Conservation (phyloP, 2,888 invertebrate species). For the Slavum lentiscoides region DNA sequence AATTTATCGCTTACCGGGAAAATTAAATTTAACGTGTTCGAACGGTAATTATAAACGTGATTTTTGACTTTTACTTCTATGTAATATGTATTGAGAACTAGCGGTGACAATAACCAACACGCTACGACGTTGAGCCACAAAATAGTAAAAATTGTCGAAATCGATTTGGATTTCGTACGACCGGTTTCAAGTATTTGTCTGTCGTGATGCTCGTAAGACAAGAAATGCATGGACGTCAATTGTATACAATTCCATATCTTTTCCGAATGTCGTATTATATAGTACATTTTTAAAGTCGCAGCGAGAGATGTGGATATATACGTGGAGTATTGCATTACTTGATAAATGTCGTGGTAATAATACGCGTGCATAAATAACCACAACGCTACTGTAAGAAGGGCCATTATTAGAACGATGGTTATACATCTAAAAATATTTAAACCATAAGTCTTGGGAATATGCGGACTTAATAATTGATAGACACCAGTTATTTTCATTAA, state of each 20-base stretch:
- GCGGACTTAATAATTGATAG: background rate
- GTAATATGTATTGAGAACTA: background rate
- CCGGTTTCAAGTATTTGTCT: background rate
- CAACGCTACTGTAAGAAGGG: background rate
- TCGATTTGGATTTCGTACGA: background rate
- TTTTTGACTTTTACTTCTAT: background rate
- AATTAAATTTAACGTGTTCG: background rate
- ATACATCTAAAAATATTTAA: background rate
- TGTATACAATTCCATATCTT: constrained; percentile 4
- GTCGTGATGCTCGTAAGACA: background rate
- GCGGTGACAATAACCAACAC: background rate
- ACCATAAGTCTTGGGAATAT: background rate
- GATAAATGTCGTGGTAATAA: background rate
- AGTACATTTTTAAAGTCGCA: background rate
- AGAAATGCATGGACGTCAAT: background rate
- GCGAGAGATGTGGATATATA: background rate
- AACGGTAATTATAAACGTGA: background rate
- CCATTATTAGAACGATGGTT: background rate
- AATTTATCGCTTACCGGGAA: background rate
- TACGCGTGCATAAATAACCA: background rate
- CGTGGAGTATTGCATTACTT: background rate
- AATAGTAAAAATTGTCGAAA: background rate
- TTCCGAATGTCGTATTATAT: background rate
- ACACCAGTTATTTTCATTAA: background rate
- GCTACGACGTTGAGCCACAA: background rate